Evolutionary conservation across 1,140 invertebrate genomes (phyloP).

Genomic region (Thrips palmi): DNA sequence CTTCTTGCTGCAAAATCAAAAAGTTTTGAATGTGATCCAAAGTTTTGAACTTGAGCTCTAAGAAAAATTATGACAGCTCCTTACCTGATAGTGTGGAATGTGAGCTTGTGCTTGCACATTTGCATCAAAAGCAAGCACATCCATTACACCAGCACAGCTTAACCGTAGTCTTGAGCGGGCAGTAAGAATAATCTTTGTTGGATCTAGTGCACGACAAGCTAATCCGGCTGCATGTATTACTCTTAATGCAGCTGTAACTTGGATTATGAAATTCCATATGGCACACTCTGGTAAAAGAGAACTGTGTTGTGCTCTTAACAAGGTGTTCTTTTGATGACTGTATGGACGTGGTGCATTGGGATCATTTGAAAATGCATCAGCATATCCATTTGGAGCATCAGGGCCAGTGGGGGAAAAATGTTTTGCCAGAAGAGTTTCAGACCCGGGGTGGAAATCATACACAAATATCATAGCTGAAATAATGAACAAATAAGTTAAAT

Average conservation of each 20-base stretch:
- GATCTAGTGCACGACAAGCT: constrained; percentile 58
- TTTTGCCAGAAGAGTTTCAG: constrained; percentile 68
- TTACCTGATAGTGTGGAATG: constrained; percentile 52
- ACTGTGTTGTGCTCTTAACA: constrained; percentile 44
- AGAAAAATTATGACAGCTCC: constrained; percentile 9
- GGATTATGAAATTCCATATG: constrained; percentile 91
- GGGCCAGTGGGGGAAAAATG: constrained; percentile 56
- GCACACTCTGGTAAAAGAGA: constrained; percentile 70
- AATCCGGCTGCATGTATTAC: constrained; percentile 72
- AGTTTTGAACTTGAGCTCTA: constrained; percentile 17
- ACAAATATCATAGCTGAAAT: constrained; percentile 83
- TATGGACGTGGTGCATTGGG: constrained; percentile 62
- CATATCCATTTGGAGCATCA: constrained; percentile 39
- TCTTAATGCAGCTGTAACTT: constrained; percentile 83
- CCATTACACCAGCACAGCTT: constrained; percentile 65
- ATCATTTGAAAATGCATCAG: constrained; percentile 67
- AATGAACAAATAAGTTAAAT: constrained; percentile 12
- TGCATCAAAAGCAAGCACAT: constrained; percentile 65
- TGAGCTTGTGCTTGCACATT: constrained; percentile 36
- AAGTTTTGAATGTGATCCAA: constrained; percentile 4
- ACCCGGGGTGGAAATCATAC: constrained; percentile 86
- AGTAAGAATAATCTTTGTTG: constrained; percentile 76
- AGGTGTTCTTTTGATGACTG: constrained; percentile 66
- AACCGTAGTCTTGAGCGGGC: constrained; percentile 41
- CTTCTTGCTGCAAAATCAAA: constrained; percentile 51